These are phyloP conservation scores for Clarias gariepinus DNA, from an alignment of 2,113 vertebrate species.

Conservation along the genomic window DNA sequence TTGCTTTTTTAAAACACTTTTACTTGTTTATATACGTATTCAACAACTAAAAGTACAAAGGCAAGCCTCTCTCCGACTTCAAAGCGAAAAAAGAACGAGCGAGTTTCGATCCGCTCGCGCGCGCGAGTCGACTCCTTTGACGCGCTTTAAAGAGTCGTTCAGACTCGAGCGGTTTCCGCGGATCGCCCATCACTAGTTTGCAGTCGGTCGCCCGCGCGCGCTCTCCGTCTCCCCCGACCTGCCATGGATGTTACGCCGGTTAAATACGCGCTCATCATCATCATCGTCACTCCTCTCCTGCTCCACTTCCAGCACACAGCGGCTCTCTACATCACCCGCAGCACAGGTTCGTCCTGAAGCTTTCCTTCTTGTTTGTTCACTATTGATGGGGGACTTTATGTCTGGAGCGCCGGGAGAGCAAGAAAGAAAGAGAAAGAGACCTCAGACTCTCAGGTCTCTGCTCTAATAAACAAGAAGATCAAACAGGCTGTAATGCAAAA, in stretches of 20 bases:
- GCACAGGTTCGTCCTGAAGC: conserved; percentile 53
- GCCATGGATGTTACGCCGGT: conserved; percentile 60
- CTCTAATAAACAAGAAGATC: background rate
- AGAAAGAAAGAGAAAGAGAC: background rate
- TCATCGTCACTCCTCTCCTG: conserved; percentile 28
- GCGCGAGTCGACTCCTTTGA: background rate
- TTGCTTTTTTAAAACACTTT: no score
- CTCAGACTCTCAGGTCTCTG: background rate
- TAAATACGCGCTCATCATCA: conserved; percentile 49
- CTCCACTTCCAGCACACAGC: conserved; percentile 53
- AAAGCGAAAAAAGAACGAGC: background rate
- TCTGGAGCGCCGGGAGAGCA: background rate
- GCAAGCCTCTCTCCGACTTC: background rate
- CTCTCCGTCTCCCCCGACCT: conserved; percentile 57
- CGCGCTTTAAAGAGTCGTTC: conserved; percentile 27
- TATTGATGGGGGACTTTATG: conserved; percentile 7
- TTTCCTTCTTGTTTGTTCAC: conserved; percentile 28
- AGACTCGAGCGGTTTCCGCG: conserved; percentile 7
- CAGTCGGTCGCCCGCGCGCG: conserved; percentile 49
- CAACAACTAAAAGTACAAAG: background rate
- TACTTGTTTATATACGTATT: no score
- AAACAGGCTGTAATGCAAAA: background rate
- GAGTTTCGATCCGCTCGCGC: background rate
- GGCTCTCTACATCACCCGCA: conserved; percentile 59
- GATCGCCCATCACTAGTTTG: conserved; percentile 29